These are phyloP conservation scores for Mormoops blainvillei DNA, from an alignment of 2,113 vertebrate genomes.

Conservation along the genomic window DNA sequence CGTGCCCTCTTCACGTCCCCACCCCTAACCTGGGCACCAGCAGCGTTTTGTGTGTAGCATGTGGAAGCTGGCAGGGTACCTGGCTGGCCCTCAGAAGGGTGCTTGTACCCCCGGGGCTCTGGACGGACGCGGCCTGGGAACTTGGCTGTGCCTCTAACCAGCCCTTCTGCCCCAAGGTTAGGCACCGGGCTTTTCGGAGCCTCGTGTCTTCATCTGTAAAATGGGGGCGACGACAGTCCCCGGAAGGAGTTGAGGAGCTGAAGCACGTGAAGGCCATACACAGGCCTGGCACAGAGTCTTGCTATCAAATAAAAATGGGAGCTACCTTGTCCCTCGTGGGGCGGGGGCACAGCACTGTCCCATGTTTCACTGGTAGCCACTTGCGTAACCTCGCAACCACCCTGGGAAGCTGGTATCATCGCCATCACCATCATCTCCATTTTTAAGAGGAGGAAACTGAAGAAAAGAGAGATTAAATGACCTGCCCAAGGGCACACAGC, in stretches of 20 bases:
- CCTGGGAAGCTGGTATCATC: background rate
- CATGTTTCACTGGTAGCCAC: background rate
- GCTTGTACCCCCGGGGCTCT: background rate
- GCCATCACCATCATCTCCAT: background rate
- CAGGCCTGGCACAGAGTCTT: background rate
- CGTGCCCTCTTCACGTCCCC: background rate
- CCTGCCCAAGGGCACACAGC: background rate
- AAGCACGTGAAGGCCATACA: background rate
- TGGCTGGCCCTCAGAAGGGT: background rate
- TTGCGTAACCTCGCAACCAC: background rate
- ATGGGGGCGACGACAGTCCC: background rate
- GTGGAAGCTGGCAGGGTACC: background rate
- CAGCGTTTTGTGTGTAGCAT: background rate
- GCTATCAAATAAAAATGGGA: background rate
- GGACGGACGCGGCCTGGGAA: background rate
- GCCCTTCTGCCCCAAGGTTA: background rate
- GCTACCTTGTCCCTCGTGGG: fast-evolving
- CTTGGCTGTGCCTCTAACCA: background rate
- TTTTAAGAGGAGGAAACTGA: slow-evolving; percentile 10
- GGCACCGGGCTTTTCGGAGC: background rate
- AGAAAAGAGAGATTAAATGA: background rate
- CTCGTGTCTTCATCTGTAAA: background rate
- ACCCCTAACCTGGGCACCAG: background rate
- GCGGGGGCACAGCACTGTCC: background rate
- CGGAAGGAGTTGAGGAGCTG: background rate